Conservation (phyloP, 2,113 vertebrate genomes). For the Azemiops feae region DNA sequence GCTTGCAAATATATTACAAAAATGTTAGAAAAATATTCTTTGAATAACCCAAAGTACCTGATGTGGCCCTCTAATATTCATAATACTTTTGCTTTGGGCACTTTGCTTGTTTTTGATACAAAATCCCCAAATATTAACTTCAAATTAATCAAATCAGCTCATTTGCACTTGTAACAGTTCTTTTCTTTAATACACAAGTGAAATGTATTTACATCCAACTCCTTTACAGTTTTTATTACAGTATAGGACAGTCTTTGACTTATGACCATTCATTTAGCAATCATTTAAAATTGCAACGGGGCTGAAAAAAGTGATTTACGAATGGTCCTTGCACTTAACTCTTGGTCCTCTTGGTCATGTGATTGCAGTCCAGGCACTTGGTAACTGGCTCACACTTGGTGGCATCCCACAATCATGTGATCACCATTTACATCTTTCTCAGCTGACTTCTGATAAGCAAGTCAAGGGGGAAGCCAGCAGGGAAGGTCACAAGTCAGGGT, state of each 20-base stretch:
- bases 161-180: neutral
- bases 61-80: neutral
- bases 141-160: neutral
- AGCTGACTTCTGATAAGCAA: neutral
- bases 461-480: neutral
- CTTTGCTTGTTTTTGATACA: neutral
- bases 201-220: neutral
- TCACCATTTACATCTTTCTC: neutral
- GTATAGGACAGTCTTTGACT: neutral
- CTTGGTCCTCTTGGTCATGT: neutral
- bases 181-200: neutral
- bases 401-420: neutral
- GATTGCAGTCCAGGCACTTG: neutral
- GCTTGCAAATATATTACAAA: slow-evolving; percentile 33
- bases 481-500: neutral
- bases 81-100: neutral
- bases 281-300: neutral
- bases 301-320: neutral
- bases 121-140: neutral
- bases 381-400: neutral
- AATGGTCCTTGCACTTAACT: neutral
- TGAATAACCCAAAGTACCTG: neutral
- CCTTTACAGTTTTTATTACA: neutral
- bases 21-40: slow-evolving; percentile 24
- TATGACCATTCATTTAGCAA: neutral